Percentiles rank a stretch among this genome's conserved stretches.
These are phyloP conservation scores for Phrynosoma blainvillii DNA, from an alignment of 2,113 vertebrate genomes.

Conservation along the genomic window DNA sequence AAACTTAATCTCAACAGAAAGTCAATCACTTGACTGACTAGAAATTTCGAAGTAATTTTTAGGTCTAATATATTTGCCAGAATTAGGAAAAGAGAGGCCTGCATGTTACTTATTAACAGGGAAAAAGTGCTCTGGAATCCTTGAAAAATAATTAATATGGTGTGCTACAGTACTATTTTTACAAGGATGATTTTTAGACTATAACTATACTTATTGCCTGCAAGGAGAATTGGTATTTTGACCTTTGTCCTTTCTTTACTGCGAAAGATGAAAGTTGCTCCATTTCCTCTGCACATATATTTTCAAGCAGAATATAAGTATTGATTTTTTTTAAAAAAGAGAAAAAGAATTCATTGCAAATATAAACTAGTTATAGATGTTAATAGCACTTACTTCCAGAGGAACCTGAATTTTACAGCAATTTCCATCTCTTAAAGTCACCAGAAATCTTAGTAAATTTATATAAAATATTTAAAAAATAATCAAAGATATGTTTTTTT, in stretches of 20 bases:
- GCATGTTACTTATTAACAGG: constrained; percentile 15
- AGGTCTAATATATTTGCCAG: neutral
- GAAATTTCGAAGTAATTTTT: neutral
- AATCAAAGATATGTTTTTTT: neutral
- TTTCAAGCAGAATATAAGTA: constrained; percentile 38
- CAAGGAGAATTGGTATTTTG: constrained; percentile 50
- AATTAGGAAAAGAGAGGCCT: neutral
- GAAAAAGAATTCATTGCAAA: constrained; percentile 16
- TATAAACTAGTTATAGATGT: constrained; percentile 24
- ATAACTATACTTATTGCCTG: constrained; percentile 21
- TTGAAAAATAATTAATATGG: constrained; percentile 10
- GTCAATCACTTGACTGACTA: neutral
- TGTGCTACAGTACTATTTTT: constrained; percentile 35
- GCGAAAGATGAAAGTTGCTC: constrained; percentile 46
- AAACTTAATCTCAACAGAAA: neutral
- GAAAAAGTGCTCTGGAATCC: constrained; percentile 25
- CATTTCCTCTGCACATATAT: constrained; percentile 9
- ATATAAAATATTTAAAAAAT: neutral
- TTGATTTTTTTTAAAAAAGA: constrained; percentile 21
- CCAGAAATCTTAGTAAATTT: neutral
- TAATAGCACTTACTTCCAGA: neutral
- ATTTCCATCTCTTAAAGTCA: neutral
- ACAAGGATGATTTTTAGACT: neutral
- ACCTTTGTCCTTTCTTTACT: constrained; percentile 40
- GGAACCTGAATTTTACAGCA: neutral